Base-by-base conservation (phyloP, 23 tunicate species). In the Halocynthia roretzi region DNA sequence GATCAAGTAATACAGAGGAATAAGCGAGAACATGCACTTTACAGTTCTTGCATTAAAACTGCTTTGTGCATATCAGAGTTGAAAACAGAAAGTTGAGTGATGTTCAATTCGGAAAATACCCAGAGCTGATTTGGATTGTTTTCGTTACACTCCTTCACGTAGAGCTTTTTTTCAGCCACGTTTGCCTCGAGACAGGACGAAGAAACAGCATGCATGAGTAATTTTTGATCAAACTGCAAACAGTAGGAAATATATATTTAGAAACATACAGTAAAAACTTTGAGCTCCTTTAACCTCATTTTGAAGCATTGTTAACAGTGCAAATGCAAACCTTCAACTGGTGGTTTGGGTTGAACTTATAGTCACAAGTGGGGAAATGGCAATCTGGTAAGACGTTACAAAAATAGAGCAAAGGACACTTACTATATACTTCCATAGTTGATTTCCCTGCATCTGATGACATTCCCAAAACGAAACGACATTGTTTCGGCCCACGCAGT, bases 401-500 rank as follows among this genome's bases (percentile, higher is more conserved):
- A 57, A 57, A 11, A 10, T 10, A 10, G 62, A 14, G 14, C 9
- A n/a, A 12, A 69, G 54, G n/a, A 10, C 6, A 83, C 95, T 90
- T 72, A 92, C 98, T 62, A 92, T 74, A 72, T 84, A 94, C 68
- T 94, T 94, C 86, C 88, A 94, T 50, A 94, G 62, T 71, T 94
- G 99, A 78, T 94, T 94, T 62, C 99, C 99, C 19, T 85, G 87
- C 95, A 88, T 88, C 71, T 81, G 83, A 80, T 94, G 99, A 69
- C 99, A 94, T 51, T 88, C 95, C 99, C 99, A 94, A 70, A 87
- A 89, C 0, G 95, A 84, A 9, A 76, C 90, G 11, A 84, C 84
- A 51, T 77, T 89, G 54, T 88, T 84, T 18, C 91, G 64, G 5
- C 96, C 90, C 48, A 94, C 94, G 23, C 84, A 81, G 67, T 94